Conservation (phyloP, 2,113 vertebrate species). For the Oostethus manadensis region DNA sequence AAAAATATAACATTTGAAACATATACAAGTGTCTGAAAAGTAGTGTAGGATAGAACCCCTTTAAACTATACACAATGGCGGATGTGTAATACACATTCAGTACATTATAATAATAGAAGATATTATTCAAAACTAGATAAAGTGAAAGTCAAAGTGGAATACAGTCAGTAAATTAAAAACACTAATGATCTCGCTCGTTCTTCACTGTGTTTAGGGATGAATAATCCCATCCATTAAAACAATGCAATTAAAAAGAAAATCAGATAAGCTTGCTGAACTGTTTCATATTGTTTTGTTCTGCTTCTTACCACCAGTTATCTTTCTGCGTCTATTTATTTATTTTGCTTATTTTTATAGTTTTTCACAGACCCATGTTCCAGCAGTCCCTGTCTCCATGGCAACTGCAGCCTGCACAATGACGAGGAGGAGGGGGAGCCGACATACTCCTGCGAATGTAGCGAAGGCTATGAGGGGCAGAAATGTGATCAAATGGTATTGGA, state of each 20-base stretch:
- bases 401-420: constrained; percentile 77
- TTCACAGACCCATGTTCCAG: constrained; percentile 86
- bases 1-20: too few relatives aligned
- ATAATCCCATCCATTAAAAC: not conserved
- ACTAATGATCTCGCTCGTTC: constrained; percentile 21
- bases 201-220: constrained; percentile 1
- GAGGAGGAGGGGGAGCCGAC: constrained; percentile 56
- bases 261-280: not conserved
- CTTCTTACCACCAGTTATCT: not conserved
- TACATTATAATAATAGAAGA: too few relatives aligned
- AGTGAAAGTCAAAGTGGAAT: too few relatives aligned
- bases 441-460: constrained; percentile 81
- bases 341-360: constrained; percentile 75
- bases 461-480: constrained; percentile 80
- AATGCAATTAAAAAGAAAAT: constrained; percentile 4
- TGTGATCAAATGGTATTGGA: constrained; percentile 72
- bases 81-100: too few relatives aligned
- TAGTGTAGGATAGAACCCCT: too few relatives aligned
- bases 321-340: constrained; percentile 23
- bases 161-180: not conserved
- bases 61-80: too few relatives aligned
- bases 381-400: constrained; percentile 95
- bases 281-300: constrained; percentile 5
- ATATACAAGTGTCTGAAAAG: too few relatives aligned
- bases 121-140: too few relatives aligned